Evolutionary conservation across 2,113 vertebrate genomes (phyloP).

Genomic region (Psephotus haematonotus): DNA sequence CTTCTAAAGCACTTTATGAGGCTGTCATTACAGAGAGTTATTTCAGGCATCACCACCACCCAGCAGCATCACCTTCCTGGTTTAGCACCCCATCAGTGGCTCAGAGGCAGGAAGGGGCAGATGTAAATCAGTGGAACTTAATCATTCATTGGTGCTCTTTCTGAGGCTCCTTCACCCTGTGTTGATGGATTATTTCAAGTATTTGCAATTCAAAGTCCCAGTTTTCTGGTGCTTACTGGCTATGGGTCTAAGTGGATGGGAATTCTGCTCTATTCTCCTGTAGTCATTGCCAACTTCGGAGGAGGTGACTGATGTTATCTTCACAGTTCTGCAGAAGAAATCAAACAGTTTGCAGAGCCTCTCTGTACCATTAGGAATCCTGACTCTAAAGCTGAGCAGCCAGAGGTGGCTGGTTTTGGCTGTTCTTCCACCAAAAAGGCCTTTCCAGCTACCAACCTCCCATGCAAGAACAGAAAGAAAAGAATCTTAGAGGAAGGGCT

Average conservation of each 20-base stretch:
- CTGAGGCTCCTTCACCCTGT: conserved; percentile 12
- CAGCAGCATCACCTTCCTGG: background rate
- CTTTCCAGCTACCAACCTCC: background rate
- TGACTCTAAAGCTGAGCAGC: background rate
- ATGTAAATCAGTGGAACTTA: background rate
- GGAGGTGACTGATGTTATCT: background rate
- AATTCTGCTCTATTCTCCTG: background rate
- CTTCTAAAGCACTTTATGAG: background rate
- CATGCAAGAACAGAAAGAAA: background rate
- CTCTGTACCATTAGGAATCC: background rate
- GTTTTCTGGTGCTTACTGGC: background rate
- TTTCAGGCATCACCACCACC: background rate
- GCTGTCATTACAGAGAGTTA: background rate
- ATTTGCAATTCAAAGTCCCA: background rate
- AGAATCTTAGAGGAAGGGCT: background rate
- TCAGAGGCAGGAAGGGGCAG: background rate
- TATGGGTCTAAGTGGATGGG: background rate
- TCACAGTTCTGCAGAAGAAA: background rate
- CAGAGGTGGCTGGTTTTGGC: conserved; percentile 4
- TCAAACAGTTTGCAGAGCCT: background rate
- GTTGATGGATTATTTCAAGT: background rate
- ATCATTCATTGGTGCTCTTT: background rate
- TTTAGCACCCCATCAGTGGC: background rate
- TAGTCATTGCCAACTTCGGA: background rate
- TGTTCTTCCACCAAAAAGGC: background rate